Evolutionary conservation across 2,888 invertebrate species (phyloP).

Genomic region (Xestia ashworthii): DNA sequence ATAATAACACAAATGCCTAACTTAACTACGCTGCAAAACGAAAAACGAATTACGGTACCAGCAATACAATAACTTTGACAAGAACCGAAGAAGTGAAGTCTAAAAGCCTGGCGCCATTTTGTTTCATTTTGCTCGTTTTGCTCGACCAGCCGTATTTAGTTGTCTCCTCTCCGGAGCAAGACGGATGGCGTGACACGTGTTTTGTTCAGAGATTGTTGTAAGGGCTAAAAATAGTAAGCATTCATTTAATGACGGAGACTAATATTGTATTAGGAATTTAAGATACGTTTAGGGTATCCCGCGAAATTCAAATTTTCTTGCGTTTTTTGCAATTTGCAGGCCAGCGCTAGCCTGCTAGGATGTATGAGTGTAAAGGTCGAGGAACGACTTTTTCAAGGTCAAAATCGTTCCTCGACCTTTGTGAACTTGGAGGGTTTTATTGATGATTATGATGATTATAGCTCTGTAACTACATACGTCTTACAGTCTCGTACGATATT

Average conservation of each 20-base stretch:
- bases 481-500: too few relatives aligned
- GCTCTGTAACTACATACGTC: too few relatives aligned
- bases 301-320: too few relatives aligned
- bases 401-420: too few relatives aligned
- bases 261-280: constrained; percentile 47
- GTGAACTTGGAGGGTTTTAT: too few relatives aligned
- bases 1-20: neutral
- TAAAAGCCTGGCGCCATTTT: constrained; percentile 55
- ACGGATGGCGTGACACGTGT: constrained; percentile 61
- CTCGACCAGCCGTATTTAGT: constrained; percentile 49
- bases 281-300: constrained; percentile 6
- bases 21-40: constrained; percentile 8
- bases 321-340: too few relatives aligned
- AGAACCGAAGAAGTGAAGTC: constrained; percentile 27
- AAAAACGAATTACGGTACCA: constrained; percentile 27
- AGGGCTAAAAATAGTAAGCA: constrained; percentile 56
- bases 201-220: constrained; percentile 53
- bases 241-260: constrained; percentile 56
- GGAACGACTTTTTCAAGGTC: too few relatives aligned
- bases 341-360: too few relatives aligned
- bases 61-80: constrained; percentile 35
- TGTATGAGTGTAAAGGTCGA: too few relatives aligned
- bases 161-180: constrained; percentile 52
- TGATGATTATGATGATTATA: too few relatives aligned
- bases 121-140: constrained; percentile 47